Conservation (phyloP, 2,797 vertebrate species). For the Ciconia nigra region DNA sequence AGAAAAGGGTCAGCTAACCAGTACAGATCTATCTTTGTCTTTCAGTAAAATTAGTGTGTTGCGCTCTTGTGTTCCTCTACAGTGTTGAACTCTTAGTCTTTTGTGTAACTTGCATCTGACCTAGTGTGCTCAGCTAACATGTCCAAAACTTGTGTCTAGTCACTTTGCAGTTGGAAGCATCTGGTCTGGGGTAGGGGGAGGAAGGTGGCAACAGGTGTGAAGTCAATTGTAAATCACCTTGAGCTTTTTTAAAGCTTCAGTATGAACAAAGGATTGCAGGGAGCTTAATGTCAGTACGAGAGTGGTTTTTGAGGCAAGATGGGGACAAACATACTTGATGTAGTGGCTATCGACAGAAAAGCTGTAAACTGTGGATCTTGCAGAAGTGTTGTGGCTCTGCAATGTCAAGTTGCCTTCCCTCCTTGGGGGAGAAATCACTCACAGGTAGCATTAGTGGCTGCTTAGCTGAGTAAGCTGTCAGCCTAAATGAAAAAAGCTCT, state of each 20-base stretch:
- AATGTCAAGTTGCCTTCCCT: background rate
- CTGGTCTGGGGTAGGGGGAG: background rate
- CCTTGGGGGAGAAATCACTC: background rate
- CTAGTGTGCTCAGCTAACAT: background rate
- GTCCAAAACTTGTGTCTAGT: background rate
- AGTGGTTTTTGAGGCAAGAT: background rate
- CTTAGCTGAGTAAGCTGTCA: background rate
- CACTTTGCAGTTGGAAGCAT: background rate
- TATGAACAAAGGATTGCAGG: background rate
- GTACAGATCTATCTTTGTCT: background rate
- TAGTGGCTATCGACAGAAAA: background rate
- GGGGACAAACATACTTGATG: background rate
- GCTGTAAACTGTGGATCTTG: background rate
- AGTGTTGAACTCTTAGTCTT: background rate
- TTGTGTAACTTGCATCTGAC: background rate
- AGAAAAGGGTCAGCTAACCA: background rate
- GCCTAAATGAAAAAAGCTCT: background rate
- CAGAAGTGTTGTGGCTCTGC: background rate
- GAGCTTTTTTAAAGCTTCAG: background rate
- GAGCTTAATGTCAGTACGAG: background rate
- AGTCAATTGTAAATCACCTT: background rate
- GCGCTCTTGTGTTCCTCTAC: background rate
- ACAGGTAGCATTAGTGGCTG: background rate
- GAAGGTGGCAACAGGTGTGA: background rate
- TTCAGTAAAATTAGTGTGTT: background rate